phyloP scores from a whole-genome alignment of 2,113 vertebrate species.

The Drymodes brunneopygia region DNA sequence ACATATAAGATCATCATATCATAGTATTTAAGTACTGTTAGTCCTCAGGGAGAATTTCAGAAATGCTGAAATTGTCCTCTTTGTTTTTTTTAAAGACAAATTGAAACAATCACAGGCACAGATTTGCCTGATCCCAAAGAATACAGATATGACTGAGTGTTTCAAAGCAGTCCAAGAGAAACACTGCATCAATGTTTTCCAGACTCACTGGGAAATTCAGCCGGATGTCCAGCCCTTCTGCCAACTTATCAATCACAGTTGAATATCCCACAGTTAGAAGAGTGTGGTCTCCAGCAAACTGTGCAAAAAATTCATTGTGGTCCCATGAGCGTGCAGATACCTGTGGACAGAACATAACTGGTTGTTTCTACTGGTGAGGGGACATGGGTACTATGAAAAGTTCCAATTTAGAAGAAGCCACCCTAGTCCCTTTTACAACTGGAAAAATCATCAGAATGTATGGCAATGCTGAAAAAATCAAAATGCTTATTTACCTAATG shows the following conservation, averaged over 20 bases:
- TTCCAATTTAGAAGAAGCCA: not conserved
- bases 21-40: not conserved
- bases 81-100: not conserved
- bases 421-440: not conserved
- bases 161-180: not conserved
- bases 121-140: not conserved
- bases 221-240: slow-evolving; percentile 87
- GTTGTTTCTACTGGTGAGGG: not conserved
- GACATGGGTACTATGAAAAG: not conserved
- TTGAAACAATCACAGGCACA: not conserved
- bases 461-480: not conserved
- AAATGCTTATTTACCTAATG: not conserved
- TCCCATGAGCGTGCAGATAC: slow-evolving; percentile 97
- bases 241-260: slow-evolving; percentile 82
- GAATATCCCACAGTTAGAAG: slow-evolving; percentile 88
- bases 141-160: not conserved
- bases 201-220: slow-evolving; percentile 84
- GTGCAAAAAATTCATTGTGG: slow-evolving; percentile 98
- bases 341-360: slow-evolving; percentile 59
- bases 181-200: not conserved
- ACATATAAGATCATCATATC: not conserved
- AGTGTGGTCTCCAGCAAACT: slow-evolving; percentile 96
- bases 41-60: not conserved
- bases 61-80: not conserved
- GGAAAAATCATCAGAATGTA: not conserved